A percentile compares a stretch with the other conserved stretches of the same genome.
Evolutionary conservation across 1,140 invertebrate species (phyloP).

Genomic region (Samia ricini): DNA sequence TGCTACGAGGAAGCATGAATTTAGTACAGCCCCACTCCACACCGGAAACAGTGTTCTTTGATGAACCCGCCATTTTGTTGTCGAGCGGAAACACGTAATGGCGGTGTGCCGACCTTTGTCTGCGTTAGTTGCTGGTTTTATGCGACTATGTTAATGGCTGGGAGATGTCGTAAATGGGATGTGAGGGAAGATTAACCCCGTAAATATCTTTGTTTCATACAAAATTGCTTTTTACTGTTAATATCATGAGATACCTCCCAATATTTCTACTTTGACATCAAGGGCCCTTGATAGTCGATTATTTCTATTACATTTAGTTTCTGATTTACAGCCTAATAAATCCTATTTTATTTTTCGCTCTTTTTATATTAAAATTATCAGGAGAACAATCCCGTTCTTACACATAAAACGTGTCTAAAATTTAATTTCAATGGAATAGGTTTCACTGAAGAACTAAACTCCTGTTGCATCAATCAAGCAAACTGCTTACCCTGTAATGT

Average conservation of each 20-base stretch:
- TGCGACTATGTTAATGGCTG: constrained; percentile 35
- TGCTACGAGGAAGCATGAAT: background rate
- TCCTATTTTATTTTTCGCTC: too few species aligned
- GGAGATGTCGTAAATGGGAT: constrained; percentile 32
- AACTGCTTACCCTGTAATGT: background rate
- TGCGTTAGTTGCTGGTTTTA: constrained; percentile 35
- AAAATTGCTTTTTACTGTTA: constrained; percentile 11
- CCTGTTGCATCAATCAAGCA: background rate
- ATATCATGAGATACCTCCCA: background rate
- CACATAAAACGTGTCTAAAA: too few species aligned
- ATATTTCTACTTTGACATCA: background rate
- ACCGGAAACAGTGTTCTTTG: constrained; percentile 18
- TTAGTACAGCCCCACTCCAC: constrained; percentile 4
- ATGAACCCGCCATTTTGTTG: constrained; percentile 24
- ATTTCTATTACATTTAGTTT: too few species aligned
- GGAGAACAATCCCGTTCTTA: too few species aligned
- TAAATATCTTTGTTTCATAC: constrained; percentile 4
- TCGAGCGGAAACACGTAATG: constrained; percentile 36
- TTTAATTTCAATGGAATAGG: background rate
- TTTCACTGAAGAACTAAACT: background rate
- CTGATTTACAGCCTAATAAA: too few species aligned
- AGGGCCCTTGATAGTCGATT: too few species aligned
- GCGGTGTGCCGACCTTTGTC: constrained; percentile 37
- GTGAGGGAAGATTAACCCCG: background rate
- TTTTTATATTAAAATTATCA: too few species aligned